Percentiles rank a stretch among this genome's conserved stretches.
Evolutionary conservation across 2,113 vertebrate genomes (phyloP).

Genomic region (Tragelaphus imberbis): DNA sequence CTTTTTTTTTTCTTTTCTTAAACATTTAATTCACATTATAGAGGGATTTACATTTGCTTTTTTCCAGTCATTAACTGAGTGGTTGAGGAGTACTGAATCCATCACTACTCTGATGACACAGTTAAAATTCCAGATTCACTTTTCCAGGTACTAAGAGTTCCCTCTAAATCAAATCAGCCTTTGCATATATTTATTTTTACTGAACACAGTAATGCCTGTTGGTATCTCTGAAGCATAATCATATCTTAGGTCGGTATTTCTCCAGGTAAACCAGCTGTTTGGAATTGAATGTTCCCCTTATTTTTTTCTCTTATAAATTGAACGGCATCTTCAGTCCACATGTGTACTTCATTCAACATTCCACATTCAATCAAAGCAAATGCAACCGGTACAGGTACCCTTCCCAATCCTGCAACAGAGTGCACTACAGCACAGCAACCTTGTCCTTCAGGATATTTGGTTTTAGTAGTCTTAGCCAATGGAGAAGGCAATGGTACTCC

Average conservation of each 20-base stretch:
- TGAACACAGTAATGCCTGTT: constrained; percentile 96
- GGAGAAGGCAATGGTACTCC: too few species aligned
- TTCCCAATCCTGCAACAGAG: constrained; percentile 93
- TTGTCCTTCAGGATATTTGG: constrained; percentile 93
- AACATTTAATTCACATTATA: constrained; percentile 69
- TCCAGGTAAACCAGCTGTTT: constrained; percentile 99
- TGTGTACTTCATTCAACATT: not conserved
- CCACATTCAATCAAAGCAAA: not conserved
- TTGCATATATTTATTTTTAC: constrained; percentile 77
- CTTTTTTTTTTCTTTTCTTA: constrained; percentile 60
- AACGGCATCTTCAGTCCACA: not conserved
- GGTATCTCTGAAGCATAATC: constrained; percentile 94
- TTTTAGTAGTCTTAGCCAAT: constrained; percentile 93
- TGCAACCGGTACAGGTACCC: constrained; percentile 61
- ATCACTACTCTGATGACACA: constrained; percentile 72
- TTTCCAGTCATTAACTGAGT: constrained; percentile 76
- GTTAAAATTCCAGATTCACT: constrained; percentile 81
- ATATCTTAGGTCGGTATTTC: constrained; percentile 98
- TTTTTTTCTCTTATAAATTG: constrained; percentile 82
- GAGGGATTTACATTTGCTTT: constrained; percentile 59
- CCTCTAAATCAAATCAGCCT: constrained; percentile 75
- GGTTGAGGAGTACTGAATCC: constrained; percentile 75
- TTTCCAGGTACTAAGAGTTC: constrained; percentile 83
- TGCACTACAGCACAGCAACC: constrained; percentile 95
- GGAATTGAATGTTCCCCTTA: constrained; percentile 98